Evolutionary conservation across 53 echinoderm and acorn worm species (phyloP), one percentile per base, ranked within the genome.

Genomic region (Holothuria scabra): DNA sequence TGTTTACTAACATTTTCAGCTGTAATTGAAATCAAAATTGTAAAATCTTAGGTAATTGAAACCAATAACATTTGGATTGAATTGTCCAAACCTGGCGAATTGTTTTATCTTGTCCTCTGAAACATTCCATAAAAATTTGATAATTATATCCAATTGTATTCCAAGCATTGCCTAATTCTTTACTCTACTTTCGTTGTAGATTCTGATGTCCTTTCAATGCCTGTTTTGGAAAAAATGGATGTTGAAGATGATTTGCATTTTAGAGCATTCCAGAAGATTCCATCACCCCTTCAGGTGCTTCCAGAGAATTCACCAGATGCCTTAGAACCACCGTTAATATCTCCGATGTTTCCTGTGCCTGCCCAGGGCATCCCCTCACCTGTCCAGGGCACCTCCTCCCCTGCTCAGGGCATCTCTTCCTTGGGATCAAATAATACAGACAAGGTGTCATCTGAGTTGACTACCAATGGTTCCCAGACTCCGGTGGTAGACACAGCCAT

Each of bases 191-290:
- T 29, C 58, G 14, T 78, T 21, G 16, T 32, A 78, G 72, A 72
- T 46, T 72, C 72, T 72, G 72, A 72, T 23, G 24, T 72, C 37
- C 72, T 72, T 56, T 26, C 88, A 71, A 89, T 89, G 90, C 90
- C 90, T 28, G 75, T 89, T 70, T 49, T 89, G 49, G 90, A 89
- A 75, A 89, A 85, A 56, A 89, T 89, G 85, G 90, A 81, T 41
- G 28, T 56, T 28, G 46, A 6, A 21, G 64, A 37, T 19, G 60
- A 64, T 28, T 5, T 34, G n/a, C 61, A 13, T n/a, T 41, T 28
- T 13, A 81, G 12, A 35, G 35, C 44, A 20, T 34, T 35, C 11
- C 34, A 23, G 37, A 35, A 38, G 49, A 49, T 64, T 23, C 62
- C 65, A 11, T 28, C 65, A 22, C 82, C 62, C 22, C 82, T 64